These are phyloP conservation scores for Garrulus glandarius DNA, from an alignment of 2,797 vertebrate species.

Conservation along the genomic window DNA sequence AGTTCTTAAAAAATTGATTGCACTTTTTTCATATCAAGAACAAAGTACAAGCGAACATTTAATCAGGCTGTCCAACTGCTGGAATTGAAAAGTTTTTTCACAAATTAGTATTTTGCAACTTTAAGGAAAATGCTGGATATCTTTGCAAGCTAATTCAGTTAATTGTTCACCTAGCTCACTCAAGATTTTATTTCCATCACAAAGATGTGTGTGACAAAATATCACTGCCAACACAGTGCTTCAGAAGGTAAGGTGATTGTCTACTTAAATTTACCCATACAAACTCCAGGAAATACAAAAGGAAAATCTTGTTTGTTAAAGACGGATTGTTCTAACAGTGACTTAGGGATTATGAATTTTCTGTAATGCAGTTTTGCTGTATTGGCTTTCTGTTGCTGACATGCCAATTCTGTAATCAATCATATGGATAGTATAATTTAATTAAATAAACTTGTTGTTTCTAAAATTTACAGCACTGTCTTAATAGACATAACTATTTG, in stretches of 20 bases:
- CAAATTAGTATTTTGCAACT: not conserved
- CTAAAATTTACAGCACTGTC: not conserved
- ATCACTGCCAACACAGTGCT: not conserved
- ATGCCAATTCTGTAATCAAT: not conserved
- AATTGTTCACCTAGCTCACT: not conserved
- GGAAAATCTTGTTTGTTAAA: not conserved
- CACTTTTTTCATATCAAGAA: not conserved
- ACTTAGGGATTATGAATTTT: not conserved
- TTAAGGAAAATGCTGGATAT: not conserved
- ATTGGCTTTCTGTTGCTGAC: not conserved
- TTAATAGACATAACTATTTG: not conserved
- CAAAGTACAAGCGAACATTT: not conserved
- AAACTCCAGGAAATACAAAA: not conserved
- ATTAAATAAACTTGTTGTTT: not conserved
- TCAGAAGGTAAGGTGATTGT: not conserved
- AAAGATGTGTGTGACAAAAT: not conserved
- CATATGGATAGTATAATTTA: not conserved
- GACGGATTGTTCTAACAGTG: not conserved
- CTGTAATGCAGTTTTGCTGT: not conserved
- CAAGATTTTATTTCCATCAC: not conserved
- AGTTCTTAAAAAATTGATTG: not conserved
- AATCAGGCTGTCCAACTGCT: not conserved
- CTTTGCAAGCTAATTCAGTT: not conserved
- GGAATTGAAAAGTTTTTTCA: not conserved
- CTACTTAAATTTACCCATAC: not conserved